A percentile compares a stretch with the other conserved stretches of the same genome.
These are phyloP conservation scores for Pedetes capensis DNA, from an alignment of 2,113 vertebrate genomes.

Conservation along the genomic window DNA sequence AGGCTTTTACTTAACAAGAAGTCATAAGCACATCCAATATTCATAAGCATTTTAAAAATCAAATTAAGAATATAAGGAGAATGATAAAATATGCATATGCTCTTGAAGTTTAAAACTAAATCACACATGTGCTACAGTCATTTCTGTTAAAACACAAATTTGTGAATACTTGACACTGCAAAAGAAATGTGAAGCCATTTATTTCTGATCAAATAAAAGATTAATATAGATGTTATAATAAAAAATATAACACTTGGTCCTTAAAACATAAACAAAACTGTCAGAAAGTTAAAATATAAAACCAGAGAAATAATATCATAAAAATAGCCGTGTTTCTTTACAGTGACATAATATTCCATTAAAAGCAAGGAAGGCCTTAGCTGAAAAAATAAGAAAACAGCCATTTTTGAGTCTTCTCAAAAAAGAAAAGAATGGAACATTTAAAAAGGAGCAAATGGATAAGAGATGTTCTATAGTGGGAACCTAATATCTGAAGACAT, in stretches of 20 bases:
- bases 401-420: neutral
- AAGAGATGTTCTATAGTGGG: neutral
- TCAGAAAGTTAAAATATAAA: neutral
- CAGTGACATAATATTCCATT: conserved; percentile 1
- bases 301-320: neutral
- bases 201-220: conserved; percentile 40
- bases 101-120: conserved; percentile 57
- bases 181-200: conserved; percentile 28
- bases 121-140: conserved; percentile 20
- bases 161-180: conserved; percentile 22
- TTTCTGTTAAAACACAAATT: conserved; percentile 56
- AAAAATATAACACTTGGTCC: neutral
- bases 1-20: conserved; percentile 36
- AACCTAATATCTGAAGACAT: no score
- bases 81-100: conserved; percentile 67
- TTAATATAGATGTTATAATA: neutral
- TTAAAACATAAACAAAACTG: conserved; percentile 33
- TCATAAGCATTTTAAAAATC: conserved; percentile 71
- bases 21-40: conserved; percentile 63
- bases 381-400: neutral
- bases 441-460: neutral
- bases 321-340: neutral
- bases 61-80: conserved; percentile 62
- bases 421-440: neutral
- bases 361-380: neutral